A percentile compares a stretch with the other conserved stretches of the same genome.
phyloP scores from a whole-genome alignment of 2,888 invertebrate genomes.

The Ypsolopha scabrella region DNA sequence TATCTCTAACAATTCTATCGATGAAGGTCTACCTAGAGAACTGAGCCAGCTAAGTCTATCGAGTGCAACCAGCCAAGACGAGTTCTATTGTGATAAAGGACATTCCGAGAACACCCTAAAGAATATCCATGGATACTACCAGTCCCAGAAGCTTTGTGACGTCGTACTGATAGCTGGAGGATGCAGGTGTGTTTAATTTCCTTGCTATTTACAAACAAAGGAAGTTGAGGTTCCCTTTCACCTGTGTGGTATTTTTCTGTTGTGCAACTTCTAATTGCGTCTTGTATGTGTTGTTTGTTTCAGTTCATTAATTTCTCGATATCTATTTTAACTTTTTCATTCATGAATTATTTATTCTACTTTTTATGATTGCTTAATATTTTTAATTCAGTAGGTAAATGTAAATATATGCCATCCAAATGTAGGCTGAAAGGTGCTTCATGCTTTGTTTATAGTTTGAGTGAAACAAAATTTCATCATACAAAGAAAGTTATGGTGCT shows the following conservation, averaged over 20 bases:
- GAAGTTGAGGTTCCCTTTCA: not conserved
- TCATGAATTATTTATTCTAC: too few relatives aligned
- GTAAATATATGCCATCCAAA: too few relatives aligned
- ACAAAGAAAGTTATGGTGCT: too few relatives aligned
- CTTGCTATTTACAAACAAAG: not conserved
- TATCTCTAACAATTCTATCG: slow-evolving; percentile 61
- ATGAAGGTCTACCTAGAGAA: slow-evolving; percentile 74
- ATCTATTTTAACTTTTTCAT: too few relatives aligned
- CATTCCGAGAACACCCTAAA: slow-evolving; percentile 86
- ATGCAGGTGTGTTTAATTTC: slow-evolving; percentile 54
- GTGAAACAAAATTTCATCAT: too few relatives aligned
- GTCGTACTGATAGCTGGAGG: slow-evolving; percentile 87
- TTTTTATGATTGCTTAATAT: too few relatives aligned
- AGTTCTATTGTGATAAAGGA: slow-evolving; percentile 80
- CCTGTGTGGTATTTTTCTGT: not conserved
- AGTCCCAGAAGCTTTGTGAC: slow-evolving; percentile 88
- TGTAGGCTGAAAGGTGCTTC: too few relatives aligned
- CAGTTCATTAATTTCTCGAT: too few relatives aligned
- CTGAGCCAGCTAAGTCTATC: slow-evolving; percentile 75
- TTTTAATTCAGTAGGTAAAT: too few relatives aligned
- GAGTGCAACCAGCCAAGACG: slow-evolving; percentile 80
- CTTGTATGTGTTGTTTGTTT: too few relatives aligned
- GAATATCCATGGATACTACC: slow-evolving; percentile 85
- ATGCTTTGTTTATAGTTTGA: too few relatives aligned
- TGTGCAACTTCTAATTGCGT: too few relatives aligned